Conservation (phyloP, 2,113 vertebrate species). For the Oryzias curvinotus region DNA sequence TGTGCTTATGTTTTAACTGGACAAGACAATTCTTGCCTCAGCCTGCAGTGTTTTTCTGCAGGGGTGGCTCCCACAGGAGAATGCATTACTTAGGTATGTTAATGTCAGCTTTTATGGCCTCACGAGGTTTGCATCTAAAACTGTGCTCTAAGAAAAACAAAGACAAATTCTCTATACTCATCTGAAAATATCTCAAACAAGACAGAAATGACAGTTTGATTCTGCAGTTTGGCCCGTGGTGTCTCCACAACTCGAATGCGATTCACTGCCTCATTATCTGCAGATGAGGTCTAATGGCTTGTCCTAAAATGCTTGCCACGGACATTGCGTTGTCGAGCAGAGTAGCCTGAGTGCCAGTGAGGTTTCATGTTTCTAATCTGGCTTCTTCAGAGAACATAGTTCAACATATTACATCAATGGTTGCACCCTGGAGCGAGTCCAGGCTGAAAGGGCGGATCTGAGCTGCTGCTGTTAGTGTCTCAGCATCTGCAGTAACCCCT, state of each 20-base stretch:
- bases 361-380: conserved; percentile 23
- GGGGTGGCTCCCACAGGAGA: not conserved
- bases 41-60: conserved; percentile 3
- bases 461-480: conserved; percentile 19
- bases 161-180: not conserved
- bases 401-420: conserved; percentile 34
- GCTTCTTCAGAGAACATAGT: conserved; percentile 28
- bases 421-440: conserved; percentile 27
- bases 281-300: not conserved
- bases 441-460: conserved; percentile 27
- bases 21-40: not conserved
- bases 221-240: too few relatives aligned
- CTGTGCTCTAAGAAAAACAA: not conserved
- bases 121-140: conserved; percentile 1
- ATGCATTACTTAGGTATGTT: not conserved
- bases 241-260: too few relatives aligned
- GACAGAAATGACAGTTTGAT: not conserved
- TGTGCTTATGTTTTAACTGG: not conserved
- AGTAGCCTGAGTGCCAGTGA: not conserved
- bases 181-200: not conserved
- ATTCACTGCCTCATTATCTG: too few relatives aligned
- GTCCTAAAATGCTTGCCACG: not conserved
- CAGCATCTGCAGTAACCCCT: not conserved
- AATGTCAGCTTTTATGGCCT: not conserved
- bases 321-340: not conserved